These are phyloP conservation scores for Neomonachus schauinslandi DNA, from an alignment of 2,113 vertebrate species.

Conservation along the genomic window DNA sequence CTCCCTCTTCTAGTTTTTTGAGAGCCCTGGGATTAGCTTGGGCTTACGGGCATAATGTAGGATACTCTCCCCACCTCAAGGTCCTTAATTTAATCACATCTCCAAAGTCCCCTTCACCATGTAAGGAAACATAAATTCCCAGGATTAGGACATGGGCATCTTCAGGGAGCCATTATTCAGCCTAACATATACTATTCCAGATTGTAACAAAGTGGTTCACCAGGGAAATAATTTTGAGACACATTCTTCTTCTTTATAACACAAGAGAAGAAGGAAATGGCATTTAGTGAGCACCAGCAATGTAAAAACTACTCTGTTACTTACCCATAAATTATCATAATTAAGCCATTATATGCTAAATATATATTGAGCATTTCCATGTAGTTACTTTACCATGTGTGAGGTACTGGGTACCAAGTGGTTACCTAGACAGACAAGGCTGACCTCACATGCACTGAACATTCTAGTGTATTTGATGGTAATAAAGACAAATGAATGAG, in stretches of 20 bases:
- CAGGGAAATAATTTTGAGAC: not conserved
- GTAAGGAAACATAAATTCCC: not conserved
- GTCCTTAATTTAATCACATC: not conserved
- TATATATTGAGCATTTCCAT: not conserved
- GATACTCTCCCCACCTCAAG: not conserved
- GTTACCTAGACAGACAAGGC: not conserved
- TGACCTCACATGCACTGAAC: not conserved
- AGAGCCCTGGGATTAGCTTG: not conserved
- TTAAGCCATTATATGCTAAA: not conserved
- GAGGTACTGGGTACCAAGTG: not conserved
- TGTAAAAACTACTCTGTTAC: not conserved
- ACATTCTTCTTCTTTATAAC: not conserved
- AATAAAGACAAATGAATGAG: not conserved
- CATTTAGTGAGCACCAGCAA: not conserved
- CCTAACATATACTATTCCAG: not conserved
- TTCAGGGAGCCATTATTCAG: not conserved
- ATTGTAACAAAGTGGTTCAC: not conserved
- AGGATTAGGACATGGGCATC: not conserved
- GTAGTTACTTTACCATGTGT: not conserved
- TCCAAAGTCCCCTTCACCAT: not conserved
- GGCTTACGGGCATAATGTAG: not conserved
- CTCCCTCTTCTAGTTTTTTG: not conserved
- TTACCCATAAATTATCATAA: not conserved
- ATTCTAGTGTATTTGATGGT: not conserved
- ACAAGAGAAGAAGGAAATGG: not conserved